phyloP scores from a whole-genome alignment of 2,113 vertebrate genomes.

The Platichthys stellatus region DNA sequence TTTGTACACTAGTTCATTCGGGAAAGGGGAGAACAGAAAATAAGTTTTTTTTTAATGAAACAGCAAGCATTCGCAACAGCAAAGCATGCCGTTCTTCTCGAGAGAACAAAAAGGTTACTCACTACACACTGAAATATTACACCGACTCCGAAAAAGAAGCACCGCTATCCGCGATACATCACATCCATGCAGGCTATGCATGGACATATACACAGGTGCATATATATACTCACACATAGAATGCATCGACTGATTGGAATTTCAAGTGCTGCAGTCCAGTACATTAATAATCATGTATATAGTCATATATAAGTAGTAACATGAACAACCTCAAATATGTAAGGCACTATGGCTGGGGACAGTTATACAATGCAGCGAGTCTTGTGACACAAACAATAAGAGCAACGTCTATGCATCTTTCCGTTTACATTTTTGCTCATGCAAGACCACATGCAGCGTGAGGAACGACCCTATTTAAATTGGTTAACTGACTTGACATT shows the following conservation, averaged over 20 bases:
- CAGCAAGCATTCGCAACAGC: constrained; percentile 89
- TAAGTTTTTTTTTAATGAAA: constrained; percentile 72
- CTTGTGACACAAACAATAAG: constrained; percentile 93
- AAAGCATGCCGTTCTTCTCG: constrained; percentile 88
- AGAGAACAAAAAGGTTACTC: constrained; percentile 82
- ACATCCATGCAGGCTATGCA: constrained; percentile 82
- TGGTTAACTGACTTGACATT: constrained; percentile 91
- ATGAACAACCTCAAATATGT: constrained; percentile 99
- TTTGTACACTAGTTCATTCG: constrained; percentile 91
- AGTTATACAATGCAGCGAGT: constrained; percentile 97
- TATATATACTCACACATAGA: constrained; percentile 81
- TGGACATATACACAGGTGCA: constrained; percentile 78
- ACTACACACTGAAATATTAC: constrained; percentile 89
- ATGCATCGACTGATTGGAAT: constrained; percentile 91
- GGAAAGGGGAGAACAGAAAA: constrained; percentile 45
- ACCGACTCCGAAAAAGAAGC: constrained; percentile 88
- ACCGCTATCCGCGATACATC: constrained; percentile 84
- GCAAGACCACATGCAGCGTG: constrained; percentile 99
- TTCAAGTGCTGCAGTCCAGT: constrained; percentile 99
- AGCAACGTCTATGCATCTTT: constrained; percentile 94
- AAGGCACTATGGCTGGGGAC: constrained; percentile 99
- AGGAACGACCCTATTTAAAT: constrained; percentile 88
- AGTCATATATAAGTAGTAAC: constrained; percentile 96
- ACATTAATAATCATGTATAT: constrained; percentile 87
- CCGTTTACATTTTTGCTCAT: constrained; percentile 90